These are phyloP conservation scores for Cotesia chilonis DNA, from an alignment of 1,140 invertebrate species.

Conservation along the genomic window DNA sequence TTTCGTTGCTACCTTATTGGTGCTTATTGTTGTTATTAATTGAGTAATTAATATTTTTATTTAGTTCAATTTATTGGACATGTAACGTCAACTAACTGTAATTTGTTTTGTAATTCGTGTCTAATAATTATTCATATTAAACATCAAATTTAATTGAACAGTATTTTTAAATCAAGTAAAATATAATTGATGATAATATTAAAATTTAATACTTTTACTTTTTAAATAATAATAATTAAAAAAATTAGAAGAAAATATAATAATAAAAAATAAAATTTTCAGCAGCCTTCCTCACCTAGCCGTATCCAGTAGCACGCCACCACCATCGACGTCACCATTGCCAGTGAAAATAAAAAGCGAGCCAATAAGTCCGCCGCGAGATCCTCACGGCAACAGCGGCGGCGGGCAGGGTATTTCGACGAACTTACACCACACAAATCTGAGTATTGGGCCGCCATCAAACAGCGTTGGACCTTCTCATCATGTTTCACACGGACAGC, in stretches of 20 bases:
- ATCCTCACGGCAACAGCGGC: slow-evolving; percentile 62
- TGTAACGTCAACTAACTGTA: no score
- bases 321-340: slow-evolving; percentile 79
- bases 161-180: no score
- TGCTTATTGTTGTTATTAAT: no score
- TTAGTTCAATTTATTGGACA: no score
- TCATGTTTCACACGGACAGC: slow-evolving; percentile 67
- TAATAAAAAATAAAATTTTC: slow-evolving; percentile 41
- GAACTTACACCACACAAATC: slow-evolving; percentile 54
- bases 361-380: slow-evolving; percentile 88
- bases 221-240: not conserved
- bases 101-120: no score
- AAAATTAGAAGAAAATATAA: not conserved
- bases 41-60: no score
- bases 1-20: no score
- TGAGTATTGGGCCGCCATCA: slow-evolving; percentile 60
- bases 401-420: slow-evolving; percentile 49
- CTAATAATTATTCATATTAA: no score
- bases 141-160: no score
- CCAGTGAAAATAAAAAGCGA: slow-evolving; percentile 94
- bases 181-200: no score
- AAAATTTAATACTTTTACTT: no score
- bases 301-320: slow-evolving; percentile 85
- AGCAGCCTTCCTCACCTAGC: slow-evolving; percentile 80
- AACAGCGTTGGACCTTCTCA: slow-evolving; percentile 62